A percentile compares a stretch with the other conserved stretches of the same genome.
These are phyloP conservation scores for Agapornis roseicollis DNA, from an alignment of 2,113 vertebrate genomes.

Conservation along the genomic window DNA sequence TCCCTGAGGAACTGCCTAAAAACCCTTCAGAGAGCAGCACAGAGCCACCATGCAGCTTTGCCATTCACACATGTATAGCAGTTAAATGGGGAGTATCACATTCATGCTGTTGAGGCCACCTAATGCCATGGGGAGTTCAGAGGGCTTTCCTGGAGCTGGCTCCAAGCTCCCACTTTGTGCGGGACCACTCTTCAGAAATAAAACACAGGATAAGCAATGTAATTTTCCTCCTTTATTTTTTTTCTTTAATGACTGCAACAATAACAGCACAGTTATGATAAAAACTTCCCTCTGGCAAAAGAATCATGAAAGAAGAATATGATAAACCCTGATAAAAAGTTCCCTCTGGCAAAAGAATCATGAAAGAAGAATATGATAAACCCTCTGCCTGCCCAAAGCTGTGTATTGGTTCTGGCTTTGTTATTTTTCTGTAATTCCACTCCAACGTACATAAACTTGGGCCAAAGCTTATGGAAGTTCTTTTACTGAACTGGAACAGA, in stretches of 20 bases:
- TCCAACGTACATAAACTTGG: neutral
- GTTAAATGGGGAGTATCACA: neutral
- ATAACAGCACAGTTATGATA: neutral
- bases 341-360: neutral
- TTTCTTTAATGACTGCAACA: conserved; percentile 29
- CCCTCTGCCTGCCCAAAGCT: neutral
- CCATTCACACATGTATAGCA: fast-evolving
- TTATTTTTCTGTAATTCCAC: neutral
- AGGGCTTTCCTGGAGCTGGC: neutral
- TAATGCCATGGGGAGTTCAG: neutral
- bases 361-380: neutral
- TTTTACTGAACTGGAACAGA: neutral
- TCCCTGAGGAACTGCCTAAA: neutral
- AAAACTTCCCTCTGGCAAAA: neutral
- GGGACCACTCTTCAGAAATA: neutral
- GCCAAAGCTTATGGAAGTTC: neutral
- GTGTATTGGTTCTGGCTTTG: neutral
- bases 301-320: neutral
- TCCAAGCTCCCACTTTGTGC: fast-evolving
- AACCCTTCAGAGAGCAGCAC: neutral
- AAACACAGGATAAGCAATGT: neutral
- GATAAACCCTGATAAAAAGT: neutral
- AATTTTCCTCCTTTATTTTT: neutral
- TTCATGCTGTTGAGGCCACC: neutral
- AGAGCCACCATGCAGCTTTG: neutral